Percentiles rank a stretch among this genome's conserved stretches.
These are phyloP conservation scores for Lapara coniferarum DNA, from an alignment of 2,888 invertebrate species.

Conservation along the genomic window DNA sequence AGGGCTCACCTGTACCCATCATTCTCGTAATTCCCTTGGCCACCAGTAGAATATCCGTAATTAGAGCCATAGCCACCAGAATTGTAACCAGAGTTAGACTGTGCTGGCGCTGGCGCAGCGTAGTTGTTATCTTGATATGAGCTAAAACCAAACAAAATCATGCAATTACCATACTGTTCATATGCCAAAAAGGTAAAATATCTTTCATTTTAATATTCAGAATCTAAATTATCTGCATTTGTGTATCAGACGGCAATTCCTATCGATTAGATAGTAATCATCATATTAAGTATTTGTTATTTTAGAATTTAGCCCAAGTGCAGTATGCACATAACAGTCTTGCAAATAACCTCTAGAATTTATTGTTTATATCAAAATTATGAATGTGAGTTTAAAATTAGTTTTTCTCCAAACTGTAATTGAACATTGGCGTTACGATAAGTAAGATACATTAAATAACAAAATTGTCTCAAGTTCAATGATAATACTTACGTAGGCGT, in stretches of 20 bases:
- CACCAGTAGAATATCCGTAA: constrained; percentile 71
- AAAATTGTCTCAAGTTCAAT: too few relatives aligned
- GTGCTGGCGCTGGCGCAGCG: constrained; percentile 61
- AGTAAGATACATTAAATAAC: too few relatives aligned
- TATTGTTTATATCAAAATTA: too few relatives aligned
- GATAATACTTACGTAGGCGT: constrained; percentile 59
- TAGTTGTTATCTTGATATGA: constrained; percentile 71
- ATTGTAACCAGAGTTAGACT: constrained; percentile 60
- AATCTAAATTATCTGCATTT: constrained; percentile 69
- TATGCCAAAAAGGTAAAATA: neutral
- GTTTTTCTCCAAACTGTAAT: too few relatives aligned
- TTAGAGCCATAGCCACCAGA: constrained; percentile 63
- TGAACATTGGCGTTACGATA: too few relatives aligned
- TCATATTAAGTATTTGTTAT: constrained; percentile 37
- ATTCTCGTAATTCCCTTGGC: constrained; percentile 68
- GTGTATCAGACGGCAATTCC: constrained; percentile 81
- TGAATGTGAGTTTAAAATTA: too few relatives aligned
- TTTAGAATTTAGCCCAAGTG: too few relatives aligned
- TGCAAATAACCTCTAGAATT: too few relatives aligned
- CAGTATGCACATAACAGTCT: too few relatives aligned
- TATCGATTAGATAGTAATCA: constrained; percentile 62
- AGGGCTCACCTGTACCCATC: constrained; percentile 68
- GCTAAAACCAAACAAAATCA: constrained; percentile 45
- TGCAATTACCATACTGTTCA: neutral
- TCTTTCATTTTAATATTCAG: constrained; percentile 48